phyloP scores from a whole-genome alignment of 2,113 vertebrate genomes.

The Tangachromis dhanisi region DNA sequence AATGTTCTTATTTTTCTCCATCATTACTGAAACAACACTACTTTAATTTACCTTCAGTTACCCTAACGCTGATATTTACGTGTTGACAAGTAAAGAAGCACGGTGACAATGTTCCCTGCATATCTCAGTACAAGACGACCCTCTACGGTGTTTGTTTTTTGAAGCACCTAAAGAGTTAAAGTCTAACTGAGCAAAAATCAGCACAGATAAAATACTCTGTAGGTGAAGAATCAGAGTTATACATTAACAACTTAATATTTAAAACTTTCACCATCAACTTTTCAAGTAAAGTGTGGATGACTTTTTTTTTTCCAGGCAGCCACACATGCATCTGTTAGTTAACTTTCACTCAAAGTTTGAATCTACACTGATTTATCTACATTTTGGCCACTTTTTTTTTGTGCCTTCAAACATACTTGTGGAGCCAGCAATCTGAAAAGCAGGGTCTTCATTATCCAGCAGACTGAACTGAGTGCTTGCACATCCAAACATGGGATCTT shows the following conservation, averaged over 20 bases:
- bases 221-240: background rate
- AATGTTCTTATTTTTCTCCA: accelerated
- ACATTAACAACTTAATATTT: background rate
- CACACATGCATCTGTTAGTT: background rate
- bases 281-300: background rate
- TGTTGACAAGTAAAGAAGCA: background rate
- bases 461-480: constrained; percentile 95
- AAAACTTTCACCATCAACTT: background rate
- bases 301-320: background rate
- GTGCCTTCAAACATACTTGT: constrained; percentile 72
- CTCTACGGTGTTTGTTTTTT: background rate
- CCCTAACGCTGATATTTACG: background rate
- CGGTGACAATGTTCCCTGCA: background rate
- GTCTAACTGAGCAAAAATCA: background rate
- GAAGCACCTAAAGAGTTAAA: background rate
- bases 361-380: background rate
- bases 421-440: constrained; percentile 86
- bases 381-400: background rate
- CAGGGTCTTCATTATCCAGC: constrained; percentile 89
- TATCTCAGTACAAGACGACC: background rate
- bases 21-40: background rate
- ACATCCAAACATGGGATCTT: constrained; percentile 99
- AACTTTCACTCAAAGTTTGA: background rate
- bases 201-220: background rate
- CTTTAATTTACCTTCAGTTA: background rate